phyloP scores from a whole-genome alignment of 1,140 invertebrate species.

The Branchinecta lynchi region DNA sequence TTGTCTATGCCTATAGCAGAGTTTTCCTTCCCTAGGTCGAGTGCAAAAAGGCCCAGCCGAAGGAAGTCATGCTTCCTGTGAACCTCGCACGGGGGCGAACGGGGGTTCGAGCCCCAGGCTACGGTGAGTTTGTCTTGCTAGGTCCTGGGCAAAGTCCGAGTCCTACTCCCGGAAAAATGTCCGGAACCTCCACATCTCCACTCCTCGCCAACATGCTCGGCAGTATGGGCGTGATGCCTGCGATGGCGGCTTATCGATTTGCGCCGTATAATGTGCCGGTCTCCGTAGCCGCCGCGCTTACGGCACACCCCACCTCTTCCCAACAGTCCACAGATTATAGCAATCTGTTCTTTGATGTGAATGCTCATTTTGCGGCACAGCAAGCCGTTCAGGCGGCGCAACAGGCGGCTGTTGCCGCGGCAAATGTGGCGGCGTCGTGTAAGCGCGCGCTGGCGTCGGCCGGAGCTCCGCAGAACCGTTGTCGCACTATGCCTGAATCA shows the following conservation, averaged over 20 bases:
- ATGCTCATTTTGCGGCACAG: slow-evolving; percentile 28
- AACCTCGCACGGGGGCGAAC: slow-evolving; percentile 83
- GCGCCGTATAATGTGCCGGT: slow-evolving; percentile 40
- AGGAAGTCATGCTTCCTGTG: slow-evolving; percentile 96
- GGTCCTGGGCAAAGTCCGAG: neutral
- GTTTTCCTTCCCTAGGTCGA: slow-evolving; percentile 63
- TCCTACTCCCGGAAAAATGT: slow-evolving; percentile 6
- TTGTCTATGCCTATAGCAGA: neutral
- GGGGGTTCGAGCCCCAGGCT: slow-evolving; percentile 65
- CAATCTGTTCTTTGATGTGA: slow-evolving; percentile 22
- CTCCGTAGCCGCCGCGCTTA: slow-evolving; percentile 25
- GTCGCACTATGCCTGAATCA: slow-evolving; percentile 23
- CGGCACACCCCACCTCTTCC: slow-evolving; percentile 36
- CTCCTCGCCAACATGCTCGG: slow-evolving; percentile 19
- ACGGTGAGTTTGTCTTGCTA: slow-evolving; percentile 88
- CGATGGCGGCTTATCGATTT: slow-evolving; percentile 37
- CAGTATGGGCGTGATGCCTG: slow-evolving; percentile 23
- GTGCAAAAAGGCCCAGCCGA: slow-evolving; percentile 98
- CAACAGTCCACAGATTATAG: slow-evolving; percentile 38
- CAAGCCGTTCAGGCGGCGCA: slow-evolving; percentile 28
- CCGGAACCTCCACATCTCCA: slow-evolving; percentile 16
- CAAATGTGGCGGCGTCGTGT: slow-evolving; percentile 18
- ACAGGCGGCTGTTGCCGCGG: slow-evolving; percentile 23
- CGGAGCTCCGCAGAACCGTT: slow-evolving; percentile 30
- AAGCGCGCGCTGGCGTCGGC: slow-evolving; percentile 22